Evolutionary conservation across 2,888 invertebrate species (phyloP), one percentile per base, ranked within the genome.

Genomic region (Drosophila nr. fundita): DNA sequence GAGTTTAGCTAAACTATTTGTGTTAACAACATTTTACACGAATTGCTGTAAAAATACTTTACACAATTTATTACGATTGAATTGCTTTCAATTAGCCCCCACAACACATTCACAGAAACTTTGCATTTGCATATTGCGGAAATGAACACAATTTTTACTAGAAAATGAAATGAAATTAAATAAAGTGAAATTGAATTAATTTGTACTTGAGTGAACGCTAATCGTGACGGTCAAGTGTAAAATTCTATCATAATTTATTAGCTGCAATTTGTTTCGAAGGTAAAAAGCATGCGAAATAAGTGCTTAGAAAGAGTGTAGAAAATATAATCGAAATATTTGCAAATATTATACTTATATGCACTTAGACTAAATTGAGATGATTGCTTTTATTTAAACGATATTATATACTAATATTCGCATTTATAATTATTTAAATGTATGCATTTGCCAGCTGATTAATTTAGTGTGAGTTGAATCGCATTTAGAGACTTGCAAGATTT

Each of bases 181-280:
- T 74, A 36, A 64, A 72, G 67, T 65, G 63, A 66, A 70, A 77
- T 83, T 57, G 69, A 78, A 69, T 81, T 75, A 62, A 73, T 77
- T 59, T 55, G 81, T 49, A 69, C 83, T 81, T 81, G 81, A 81
- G 53, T 42, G 30, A 53, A 82, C 86, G 89, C 82, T 76, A 88
- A 88, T 83, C 74, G 61, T 86, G 77, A 57, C 53, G 55, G 50
- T n/a, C 68, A 61, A 68, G 72, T 69, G 61, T 54, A 29, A 64
- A 68, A 74, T 62, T 64, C 38, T 32, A 54, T 64, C 58, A 57
- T 54, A 80, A 87, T 84, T 86, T 79, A 85, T 85, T 83, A 61
- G 84, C 70, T 64, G 21, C 68, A 79, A 74, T 80, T 83, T 42
- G 62, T 18, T 59, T 66, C 66, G 73, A 45, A 70, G 88, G 87